These are phyloP conservation scores for Drosophila serrata DNA, from an alignment of 1,140 invertebrate genomes.

Conservation along the genomic window DNA sequence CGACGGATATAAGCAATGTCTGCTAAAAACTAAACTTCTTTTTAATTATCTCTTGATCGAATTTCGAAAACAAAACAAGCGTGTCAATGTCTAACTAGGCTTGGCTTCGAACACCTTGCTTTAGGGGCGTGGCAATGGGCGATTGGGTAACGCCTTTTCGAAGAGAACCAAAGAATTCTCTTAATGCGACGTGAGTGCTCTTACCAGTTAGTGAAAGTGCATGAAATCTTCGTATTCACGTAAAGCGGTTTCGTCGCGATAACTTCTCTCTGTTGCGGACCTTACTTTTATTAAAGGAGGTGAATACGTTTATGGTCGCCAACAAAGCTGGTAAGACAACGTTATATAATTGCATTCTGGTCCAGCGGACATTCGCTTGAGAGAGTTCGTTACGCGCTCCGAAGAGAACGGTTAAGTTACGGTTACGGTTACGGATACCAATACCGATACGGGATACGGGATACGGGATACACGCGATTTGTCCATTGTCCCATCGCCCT, in stretches of 20 bases:
- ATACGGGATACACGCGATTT: conserved; percentile 36
- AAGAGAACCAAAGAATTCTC: conserved; percentile 4
- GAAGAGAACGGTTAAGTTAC: conserved; percentile 8
- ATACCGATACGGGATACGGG: no score
- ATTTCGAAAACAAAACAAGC: not conserved
- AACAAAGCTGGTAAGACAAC: not conserved
- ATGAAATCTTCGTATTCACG: not conserved
- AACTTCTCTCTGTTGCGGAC: not conserved
- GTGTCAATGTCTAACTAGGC: conserved; percentile 19
- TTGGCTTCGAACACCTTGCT: not conserved
- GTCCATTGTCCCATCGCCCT: conserved; percentile 46
- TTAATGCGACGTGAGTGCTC: conserved; percentile 9
- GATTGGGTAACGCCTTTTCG: not conserved
- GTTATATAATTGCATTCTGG: conserved; percentile 1
- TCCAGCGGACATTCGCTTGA: not conserved
- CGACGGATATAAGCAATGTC: not conserved
- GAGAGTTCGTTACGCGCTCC: conserved; percentile 2
- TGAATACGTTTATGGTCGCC: not conserved
- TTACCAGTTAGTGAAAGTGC: conserved; percentile 5
- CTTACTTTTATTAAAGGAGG: not conserved
- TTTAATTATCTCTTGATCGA: not conserved
- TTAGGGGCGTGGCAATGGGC: conserved; percentile 1
- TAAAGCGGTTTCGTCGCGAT: not conserved
- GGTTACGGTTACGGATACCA: conserved; percentile 26
- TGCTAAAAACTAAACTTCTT: not conserved